Base-by-base conservation (phyloP, 2,888 invertebrate genomes). In the Phyto melanocephala region DNA sequence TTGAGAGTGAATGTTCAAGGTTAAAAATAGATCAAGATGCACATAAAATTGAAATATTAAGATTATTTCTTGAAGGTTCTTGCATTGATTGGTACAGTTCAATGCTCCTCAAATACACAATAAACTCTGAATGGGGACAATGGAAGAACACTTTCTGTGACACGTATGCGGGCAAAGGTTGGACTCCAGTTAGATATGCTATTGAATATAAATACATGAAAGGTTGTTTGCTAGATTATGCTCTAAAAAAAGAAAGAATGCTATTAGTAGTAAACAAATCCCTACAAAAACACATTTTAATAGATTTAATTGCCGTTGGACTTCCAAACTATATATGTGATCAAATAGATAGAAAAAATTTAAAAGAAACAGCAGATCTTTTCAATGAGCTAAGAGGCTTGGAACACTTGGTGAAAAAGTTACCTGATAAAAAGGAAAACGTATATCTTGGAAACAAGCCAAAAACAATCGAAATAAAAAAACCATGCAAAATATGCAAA, bases 241-340 rank as follows among this genome's bases (percentile, higher is more conserved):
- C 82, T 17, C 80, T 67, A 83, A 83, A 76, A 79, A 83, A 83
- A 72, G 80, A 80, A 76, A 80, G 65, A 75, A 52, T 83, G 20
- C 45, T 83, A 68, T 54, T 76, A 33, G 75, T 80, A 63, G 17
- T 72, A 28, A 81, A 71, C 24, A 81, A 62, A 20, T 72, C 72
- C 22, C 67, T 81, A 22, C 76, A 71, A 58, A 75, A 50, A 22
- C 20, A 37, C 28, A 79, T 50, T 40, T 45, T 81, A 42, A 86
- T 88, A 60, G 86, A 87, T 81, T 71, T 88, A 7, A 88, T 88
- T 56, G 87, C 86, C 65, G 70, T 71, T 11, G 88, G 87, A 24
- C 79, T 89, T 79, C 87, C 88, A 83, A 71, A 75, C 65, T 80
- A 56, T 63, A 17, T 83, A 33, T 42, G 63, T 45, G 75, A 83